Evolutionary conservation across 2,797 vertebrate species (phyloP).

Genomic region (Champsocephalus esox): DNA sequence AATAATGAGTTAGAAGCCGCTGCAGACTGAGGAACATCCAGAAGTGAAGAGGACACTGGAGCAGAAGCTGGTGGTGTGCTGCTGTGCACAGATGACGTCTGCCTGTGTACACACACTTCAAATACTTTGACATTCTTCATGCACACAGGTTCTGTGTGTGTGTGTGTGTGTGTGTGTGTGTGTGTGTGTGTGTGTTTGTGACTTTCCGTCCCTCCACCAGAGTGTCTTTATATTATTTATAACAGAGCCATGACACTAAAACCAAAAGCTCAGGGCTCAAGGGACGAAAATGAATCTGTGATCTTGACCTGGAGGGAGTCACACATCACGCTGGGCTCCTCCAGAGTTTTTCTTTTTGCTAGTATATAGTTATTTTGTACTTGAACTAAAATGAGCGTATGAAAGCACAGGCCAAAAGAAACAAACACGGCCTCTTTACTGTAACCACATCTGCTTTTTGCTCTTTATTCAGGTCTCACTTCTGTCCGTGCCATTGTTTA

Average conservation of each 20-base stretch:
- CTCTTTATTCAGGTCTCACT: slow-evolving; percentile 22
- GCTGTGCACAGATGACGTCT: slow-evolving; percentile 47
- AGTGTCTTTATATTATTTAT: slow-evolving; percentile 57
- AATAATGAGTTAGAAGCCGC: slow-evolving; percentile 2
- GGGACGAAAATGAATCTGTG: slow-evolving; percentile 33
- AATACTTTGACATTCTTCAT: slow-evolving; percentile 60
- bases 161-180: background rate
- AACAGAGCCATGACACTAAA: slow-evolving; percentile 66
- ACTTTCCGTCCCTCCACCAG: slow-evolving; percentile 35
- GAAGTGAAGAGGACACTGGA: background rate
- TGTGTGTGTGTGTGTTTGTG: slow-evolving; percentile 13
- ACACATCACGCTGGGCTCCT: slow-evolving; percentile 12
- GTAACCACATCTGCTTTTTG: slow-evolving; percentile 31
- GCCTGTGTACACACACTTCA: slow-evolving; percentile 47
- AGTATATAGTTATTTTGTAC: slow-evolving; percentile 58
- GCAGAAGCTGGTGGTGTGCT: slow-evolving; percentile 14
- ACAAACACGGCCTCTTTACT: slow-evolving; percentile 27
- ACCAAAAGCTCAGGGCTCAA: slow-evolving; percentile 61
- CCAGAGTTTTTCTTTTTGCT: slow-evolving; percentile 32
- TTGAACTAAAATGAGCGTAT: slow-evolving; percentile 49
- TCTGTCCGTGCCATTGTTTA: slow-evolving; percentile 38
- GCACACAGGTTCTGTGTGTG: slow-evolving; percentile 25
- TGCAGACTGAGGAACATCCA: slow-evolving; percentile 17
- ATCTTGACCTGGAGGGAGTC: slow-evolving; percentile 35
- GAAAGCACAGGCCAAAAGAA: slow-evolving; percentile 55